Base-by-base conservation (phyloP, 2,113 vertebrate species). In the Chaetodon trifascialis region DNA sequence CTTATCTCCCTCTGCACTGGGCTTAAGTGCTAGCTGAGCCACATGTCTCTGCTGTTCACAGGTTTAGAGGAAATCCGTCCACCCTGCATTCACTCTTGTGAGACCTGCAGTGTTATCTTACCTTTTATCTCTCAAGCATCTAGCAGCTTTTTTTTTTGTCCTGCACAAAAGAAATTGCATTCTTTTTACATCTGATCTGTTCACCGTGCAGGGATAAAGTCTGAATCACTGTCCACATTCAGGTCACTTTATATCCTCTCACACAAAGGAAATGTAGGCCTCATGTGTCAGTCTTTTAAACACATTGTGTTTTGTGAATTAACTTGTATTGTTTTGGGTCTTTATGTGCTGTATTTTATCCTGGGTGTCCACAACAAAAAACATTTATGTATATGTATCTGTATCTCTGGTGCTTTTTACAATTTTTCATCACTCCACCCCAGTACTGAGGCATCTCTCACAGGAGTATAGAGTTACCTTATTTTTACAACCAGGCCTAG, bases 31-130 rank as follows among this genome's bases (percentile, higher is more conserved):
- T 59, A 80, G 56, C 79, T 80, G 77, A 75, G 86, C 81, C 89
- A 85, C 91, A 90, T 93, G 86, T 88, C 86, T 88, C 63, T 67
- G 79, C 82, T 88, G 81, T 91, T 94, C 86, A 88, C 92, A 89
- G 88, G 80, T 92, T 91, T 73, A 82, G 64, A 83, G 83, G 82
- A 71, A 85, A 89, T 88, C 63, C 5, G 54, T 79, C 76, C 76
- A 55, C 56, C 70, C 78, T 52, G 40, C 78, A 84, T 67, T 88
- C 66, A 83, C 88, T 58, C 78, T 25, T 74, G 54, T 15, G 23
- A 75, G 72, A 82, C 64, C 64, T 63, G 66, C 73, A 76, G 83
- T 78, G 69, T 90, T 89, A 79, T 79, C 75, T 88, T 91, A 67
- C 79, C 12, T 23, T 3, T 93, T 93, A 93, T 92, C 92, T 91